These are phyloP conservation scores for Trypoxylus dichotomus DNA, from an alignment of 1,140 invertebrate species.

Conservation along the genomic window DNA sequence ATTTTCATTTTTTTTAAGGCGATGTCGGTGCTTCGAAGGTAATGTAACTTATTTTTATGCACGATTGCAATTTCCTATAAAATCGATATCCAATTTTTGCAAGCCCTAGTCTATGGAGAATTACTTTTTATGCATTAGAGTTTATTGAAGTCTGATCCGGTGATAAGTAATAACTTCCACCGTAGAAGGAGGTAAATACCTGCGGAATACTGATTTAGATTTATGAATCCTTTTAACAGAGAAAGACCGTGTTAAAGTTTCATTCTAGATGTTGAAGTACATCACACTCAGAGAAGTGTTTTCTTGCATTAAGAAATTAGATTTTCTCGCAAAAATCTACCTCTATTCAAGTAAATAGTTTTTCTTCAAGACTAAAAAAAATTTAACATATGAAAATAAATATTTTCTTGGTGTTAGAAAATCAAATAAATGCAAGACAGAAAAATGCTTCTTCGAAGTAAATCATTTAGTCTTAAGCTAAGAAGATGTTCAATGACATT, in stretches of 20 bases:
- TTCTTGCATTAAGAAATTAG: no score
- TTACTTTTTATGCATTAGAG: not conserved
- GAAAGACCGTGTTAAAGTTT: not conserved
- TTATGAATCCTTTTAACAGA: not conserved
- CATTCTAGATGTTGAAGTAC: no score
- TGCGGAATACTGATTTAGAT: not conserved
- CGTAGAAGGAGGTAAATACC: slow-evolving; percentile 10
- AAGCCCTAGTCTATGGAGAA: not conserved
- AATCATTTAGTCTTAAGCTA: no score
- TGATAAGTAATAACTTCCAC: slow-evolving; percentile 21
- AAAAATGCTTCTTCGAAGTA: no score
- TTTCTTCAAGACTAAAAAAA: no score
- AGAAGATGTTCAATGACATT: no score
- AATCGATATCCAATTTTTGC: not conserved
- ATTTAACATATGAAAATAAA: no score
- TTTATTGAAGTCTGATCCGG: not conserved
- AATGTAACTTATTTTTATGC: not conserved
- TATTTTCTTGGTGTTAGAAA: no score
- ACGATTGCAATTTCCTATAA: not conserved
- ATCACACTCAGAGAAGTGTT: no score
- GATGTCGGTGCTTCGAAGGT: not conserved
- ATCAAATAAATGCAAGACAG: no score
- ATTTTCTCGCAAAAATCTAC: no score
- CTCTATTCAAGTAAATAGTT: no score
- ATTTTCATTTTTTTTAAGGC: not conserved